Percentiles rank a stretch among this genome's conserved stretches.
phyloP scores from a whole-genome alignment of 2,113 vertebrate genomes.

The Oncorhynchus masou region DNA sequence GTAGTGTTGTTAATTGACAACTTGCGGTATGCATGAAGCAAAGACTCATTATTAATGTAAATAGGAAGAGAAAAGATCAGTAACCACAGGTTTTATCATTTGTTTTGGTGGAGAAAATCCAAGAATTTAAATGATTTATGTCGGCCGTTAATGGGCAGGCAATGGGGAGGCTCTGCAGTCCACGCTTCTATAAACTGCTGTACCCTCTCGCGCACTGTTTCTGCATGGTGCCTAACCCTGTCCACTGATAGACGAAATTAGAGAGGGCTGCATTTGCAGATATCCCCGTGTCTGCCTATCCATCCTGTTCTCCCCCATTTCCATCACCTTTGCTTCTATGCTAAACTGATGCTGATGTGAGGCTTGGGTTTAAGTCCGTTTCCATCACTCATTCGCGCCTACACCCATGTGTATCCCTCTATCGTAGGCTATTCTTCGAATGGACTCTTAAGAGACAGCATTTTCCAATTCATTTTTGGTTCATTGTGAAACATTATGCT shows the following conservation, averaged over 20 bases:
- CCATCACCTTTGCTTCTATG: slow-evolving; percentile 9
- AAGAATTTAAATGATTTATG: neutral
- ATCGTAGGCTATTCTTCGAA: neutral
- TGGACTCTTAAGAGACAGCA: neutral
- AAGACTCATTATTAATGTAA: neutral
- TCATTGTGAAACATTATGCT: too few species aligned
- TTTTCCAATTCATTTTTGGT: neutral
- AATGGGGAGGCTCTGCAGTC: slow-evolving; percentile 35
- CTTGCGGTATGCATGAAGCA: too few species aligned
- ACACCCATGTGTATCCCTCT: neutral
- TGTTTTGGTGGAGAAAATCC: neutral
- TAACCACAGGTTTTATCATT: neutral
- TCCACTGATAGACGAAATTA: neutral
- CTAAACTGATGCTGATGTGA: slow-evolving; percentile 31
- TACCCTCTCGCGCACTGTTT: slow-evolving; percentile 13
- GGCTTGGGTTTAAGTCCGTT: slow-evolving; percentile 30
- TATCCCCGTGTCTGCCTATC: neutral
- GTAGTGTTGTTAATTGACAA: too few species aligned
- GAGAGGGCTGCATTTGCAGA: slow-evolving; percentile 28
- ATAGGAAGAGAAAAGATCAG: neutral
- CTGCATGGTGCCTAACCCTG: slow-evolving; percentile 10
- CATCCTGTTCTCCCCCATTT: slow-evolving; percentile 13
- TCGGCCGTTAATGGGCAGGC: neutral
- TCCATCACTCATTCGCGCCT: slow-evolving; percentile 21
- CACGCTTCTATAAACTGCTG: neutral